phyloP scores from a whole-genome alignment of 1,140 invertebrate species.

The Aphelenchoides besseyi region DNA sequence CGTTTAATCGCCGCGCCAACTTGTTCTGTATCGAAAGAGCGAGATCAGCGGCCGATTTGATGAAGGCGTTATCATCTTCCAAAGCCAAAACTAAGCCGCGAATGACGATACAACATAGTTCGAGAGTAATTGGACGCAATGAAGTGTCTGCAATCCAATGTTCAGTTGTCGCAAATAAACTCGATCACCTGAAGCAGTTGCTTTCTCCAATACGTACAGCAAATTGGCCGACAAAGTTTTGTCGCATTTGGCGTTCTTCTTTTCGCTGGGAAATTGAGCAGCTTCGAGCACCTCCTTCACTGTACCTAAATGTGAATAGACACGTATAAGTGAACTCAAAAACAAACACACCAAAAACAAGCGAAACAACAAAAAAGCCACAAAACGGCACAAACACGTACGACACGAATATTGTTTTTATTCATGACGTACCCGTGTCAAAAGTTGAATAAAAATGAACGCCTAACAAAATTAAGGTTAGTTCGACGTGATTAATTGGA shows the following conservation, averaged over 20 bases:
- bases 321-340: constrained; percentile 20
- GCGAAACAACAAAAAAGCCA: constrained; percentile 8
- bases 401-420: constrained; percentile 12
- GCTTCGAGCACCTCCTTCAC: constrained; percentile 42
- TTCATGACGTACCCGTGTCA: not conserved
- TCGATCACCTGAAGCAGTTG: constrained; percentile 25
- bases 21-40: constrained; percentile 65
- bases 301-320: constrained; percentile 34
- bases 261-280: constrained; percentile 44
- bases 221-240: constrained; percentile 29
- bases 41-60: constrained; percentile 63
- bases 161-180: constrained; percentile 21
- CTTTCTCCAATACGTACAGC: constrained; percentile 11
- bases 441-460: constrained; percentile 6
- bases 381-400: constrained; percentile 25
- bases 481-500: not conserved
- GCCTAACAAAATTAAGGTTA: not conserved
- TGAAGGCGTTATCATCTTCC: constrained; percentile 67
- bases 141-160: constrained; percentile 52
- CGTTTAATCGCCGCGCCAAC: constrained; percentile 70
- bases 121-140: constrained; percentile 82
- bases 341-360: constrained; percentile 15
- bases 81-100: constrained; percentile 66
- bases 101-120: constrained; percentile 78
- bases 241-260: constrained; percentile 49